These are phyloP conservation scores for Gambelia wislizenii DNA, from an alignment of 2,797 vertebrate genomes.

Conservation along the genomic window DNA sequence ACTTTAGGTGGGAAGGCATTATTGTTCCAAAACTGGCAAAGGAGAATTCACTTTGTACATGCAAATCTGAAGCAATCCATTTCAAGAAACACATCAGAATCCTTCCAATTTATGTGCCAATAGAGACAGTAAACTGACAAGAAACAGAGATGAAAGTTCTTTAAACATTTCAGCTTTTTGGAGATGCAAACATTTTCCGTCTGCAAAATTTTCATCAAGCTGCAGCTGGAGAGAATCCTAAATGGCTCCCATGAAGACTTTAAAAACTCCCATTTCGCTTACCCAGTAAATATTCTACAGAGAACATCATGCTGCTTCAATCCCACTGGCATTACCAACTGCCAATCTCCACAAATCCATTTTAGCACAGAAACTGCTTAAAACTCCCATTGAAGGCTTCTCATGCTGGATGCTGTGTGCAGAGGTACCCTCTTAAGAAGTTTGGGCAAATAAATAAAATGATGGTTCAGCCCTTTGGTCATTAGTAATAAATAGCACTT, in stretches of 20 bases:
- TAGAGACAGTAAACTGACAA: constrained; percentile 74
- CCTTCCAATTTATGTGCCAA: constrained; percentile 71
- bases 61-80: constrained; percentile 65
- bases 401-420: rapidly evolving
- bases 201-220: constrained; percentile 67
- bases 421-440: neutral
- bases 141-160: constrained; percentile 69
- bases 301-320: constrained; percentile 67
- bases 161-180: constrained; percentile 73
- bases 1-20: constrained; percentile 68
- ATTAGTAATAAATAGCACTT: neutral
- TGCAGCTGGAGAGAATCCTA: constrained; percentile 69
- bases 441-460: neutral
- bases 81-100: constrained; percentile 68
- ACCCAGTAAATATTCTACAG: constrained; percentile 69
- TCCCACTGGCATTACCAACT: constrained; percentile 34
- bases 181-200: constrained; percentile 73
- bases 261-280: constrained; percentile 63
- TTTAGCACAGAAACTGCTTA: constrained; percentile 26
- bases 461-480: neutral
- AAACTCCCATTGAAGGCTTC: constrained; percentile 6
- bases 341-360: neutral
- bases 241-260: constrained; percentile 63
- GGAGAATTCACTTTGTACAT: constrained; percentile 64
- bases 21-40: constrained; percentile 72